Evolutionary conservation across 2,888 invertebrate genomes (phyloP).

Genomic region (Busseola fusca): DNA sequence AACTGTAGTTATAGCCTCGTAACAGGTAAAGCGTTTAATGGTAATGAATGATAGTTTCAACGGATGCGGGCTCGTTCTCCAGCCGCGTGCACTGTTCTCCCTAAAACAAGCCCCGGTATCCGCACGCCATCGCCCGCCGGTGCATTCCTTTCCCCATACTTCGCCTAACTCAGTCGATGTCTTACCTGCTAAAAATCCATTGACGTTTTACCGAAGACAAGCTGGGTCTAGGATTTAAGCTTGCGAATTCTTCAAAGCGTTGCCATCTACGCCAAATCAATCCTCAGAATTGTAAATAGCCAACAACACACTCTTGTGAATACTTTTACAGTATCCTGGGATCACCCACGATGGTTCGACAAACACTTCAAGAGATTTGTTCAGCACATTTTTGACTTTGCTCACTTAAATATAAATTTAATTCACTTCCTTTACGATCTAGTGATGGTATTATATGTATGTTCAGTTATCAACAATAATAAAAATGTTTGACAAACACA

Average conservation of each 20-base stretch:
- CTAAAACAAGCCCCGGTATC: slow-evolving; percentile 61
- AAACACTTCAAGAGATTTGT: slow-evolving; percentile 56
- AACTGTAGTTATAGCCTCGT: slow-evolving; percentile 61
- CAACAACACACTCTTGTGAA: slow-evolving; percentile 65
- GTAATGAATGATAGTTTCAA: slow-evolving; percentile 38
- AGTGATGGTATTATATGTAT: slow-evolving; percentile 6
- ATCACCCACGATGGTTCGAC: slow-evolving; percentile 67
- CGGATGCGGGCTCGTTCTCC: slow-evolving; percentile 23
- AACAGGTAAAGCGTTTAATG: slow-evolving; percentile 47
- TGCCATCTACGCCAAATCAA: slow-evolving; percentile 47
- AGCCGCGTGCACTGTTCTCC: slow-evolving; percentile 44
- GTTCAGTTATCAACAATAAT: slow-evolving; percentile 45
- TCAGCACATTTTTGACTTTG: slow-evolving; percentile 40
- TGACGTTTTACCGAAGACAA: slow-evolving; percentile 58
- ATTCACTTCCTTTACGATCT: slow-evolving; percentile 31
- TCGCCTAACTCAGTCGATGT: slow-evolving; percentile 55
- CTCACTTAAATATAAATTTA: slow-evolving; percentile 13
- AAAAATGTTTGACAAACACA: slow-evolving; percentile 34
- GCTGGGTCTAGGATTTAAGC: slow-evolving; percentile 26
- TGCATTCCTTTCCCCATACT: slow-evolving; percentile 70
- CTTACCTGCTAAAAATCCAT: slow-evolving; percentile 83
- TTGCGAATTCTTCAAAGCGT: slow-evolving; percentile 28
- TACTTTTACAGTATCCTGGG: slow-evolving; percentile 64
- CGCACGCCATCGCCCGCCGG: slow-evolving; percentile 61
- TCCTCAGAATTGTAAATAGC: slow-evolving; percentile 43